Evolutionary conservation across 2,113 vertebrate species (phyloP), one percentile per base, ranked within the genome.

Genomic region (Burhinus bistriatus): DNA sequence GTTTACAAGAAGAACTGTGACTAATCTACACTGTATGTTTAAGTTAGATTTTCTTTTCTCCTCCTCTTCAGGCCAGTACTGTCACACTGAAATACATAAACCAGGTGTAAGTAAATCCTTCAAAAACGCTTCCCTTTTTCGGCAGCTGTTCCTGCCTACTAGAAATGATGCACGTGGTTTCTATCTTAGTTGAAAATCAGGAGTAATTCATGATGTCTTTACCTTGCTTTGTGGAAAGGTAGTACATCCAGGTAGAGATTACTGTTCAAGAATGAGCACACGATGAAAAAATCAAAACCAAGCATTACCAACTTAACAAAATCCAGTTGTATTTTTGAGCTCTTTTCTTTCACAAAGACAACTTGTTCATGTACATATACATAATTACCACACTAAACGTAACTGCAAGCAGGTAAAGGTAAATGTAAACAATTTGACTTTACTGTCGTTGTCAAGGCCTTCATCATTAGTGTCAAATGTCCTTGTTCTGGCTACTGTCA

Each of bases 351-450:
- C 9, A 25, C n/a, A 38, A 38, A 84, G 61, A 11, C 11, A 11
- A 6, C 20, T 6, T 1, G 1, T 12, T 51, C 42, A 18, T 25
- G 34, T 61, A 2, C 0, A 0, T 15, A 44, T 57, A 11, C 18
- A 8, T 58, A 66, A 62, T 69, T 54, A 32, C 23, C 36, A 7
- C 36, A 6, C 6, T n/a, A 42, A 59, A n/a, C 7, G 15, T 16
- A 51, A 34, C 12, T 3, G 1, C 44, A 79, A 78, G 19, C 29
- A 36, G 29, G 12, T 66, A 47, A 86, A 66, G 62, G 22, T 57
- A 66, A 87, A 23, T 47, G 34, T 32, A 82, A 93, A 75, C 16
- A 64, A 7, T 40, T 66, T 95, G 61, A 6, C 14, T 58, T 12
- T 62, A 10, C 27, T 20, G 26, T 22, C 59, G 22, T 55, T 75